These are phyloP conservation scores for Falco rusticolus DNA, from an alignment of 2,797 vertebrate species.

Conservation along the genomic window DNA sequence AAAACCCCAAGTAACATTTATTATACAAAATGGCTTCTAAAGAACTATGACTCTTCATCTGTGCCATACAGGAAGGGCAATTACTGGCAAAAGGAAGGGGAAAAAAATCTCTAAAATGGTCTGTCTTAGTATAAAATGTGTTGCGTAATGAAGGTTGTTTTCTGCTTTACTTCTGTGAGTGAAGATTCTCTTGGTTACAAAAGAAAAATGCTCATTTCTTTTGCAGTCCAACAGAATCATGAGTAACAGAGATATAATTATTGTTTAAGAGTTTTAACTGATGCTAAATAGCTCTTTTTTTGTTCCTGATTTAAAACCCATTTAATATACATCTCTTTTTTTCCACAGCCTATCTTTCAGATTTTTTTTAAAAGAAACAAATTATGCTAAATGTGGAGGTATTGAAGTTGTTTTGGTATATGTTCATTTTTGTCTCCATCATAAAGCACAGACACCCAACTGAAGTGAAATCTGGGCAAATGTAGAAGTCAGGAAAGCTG, in stretches of 20 bases:
- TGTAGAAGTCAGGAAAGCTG: neutral
- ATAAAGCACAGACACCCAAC: neutral
- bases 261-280: neutral
- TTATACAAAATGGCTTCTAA: neutral
- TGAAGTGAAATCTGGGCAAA: neutral
- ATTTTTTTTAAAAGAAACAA: neutral
- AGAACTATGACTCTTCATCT: neutral
- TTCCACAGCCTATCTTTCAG: neutral
- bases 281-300: neutral
- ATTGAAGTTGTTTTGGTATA: neutral
- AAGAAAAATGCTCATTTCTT: neutral
- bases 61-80: neutral
- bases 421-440: neutral
- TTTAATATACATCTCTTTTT: neutral
- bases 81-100: neutral
- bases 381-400: neutral
- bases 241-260: neutral
- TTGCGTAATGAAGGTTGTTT: neutral
- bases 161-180: neutral
- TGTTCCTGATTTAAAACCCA: neutral
- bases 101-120: neutral
- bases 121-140: neutral
- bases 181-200: neutral
- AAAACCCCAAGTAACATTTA: neutral
- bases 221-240: neutral